A percentile compares a stretch with the other conserved stretches of the same genome.
Evolutionary conservation across 2,888 invertebrate genomes (phyloP).

Genomic region (Dendrolimus pini): DNA sequence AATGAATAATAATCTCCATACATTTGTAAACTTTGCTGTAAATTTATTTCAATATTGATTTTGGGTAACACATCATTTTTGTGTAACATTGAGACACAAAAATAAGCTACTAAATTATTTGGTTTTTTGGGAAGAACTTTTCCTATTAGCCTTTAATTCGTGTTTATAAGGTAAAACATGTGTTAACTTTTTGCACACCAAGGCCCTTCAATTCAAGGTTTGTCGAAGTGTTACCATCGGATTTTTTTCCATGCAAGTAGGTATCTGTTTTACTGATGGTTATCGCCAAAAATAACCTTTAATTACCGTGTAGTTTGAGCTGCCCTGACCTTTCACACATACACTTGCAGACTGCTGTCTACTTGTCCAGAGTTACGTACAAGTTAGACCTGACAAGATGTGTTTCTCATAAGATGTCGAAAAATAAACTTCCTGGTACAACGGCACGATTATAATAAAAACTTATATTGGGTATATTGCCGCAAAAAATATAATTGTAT

Average conservation of each 20-base stretch:
- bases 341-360: constrained; percentile 44
- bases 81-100: no score
- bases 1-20: no score
- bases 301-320: constrained; percentile 72
- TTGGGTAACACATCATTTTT: no score
- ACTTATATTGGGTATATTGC: no score
- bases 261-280: constrained; percentile 73
- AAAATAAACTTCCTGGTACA: no score
- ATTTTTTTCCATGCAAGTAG: constrained; percentile 65
- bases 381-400: constrained; percentile 32
- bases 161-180: constrained; percentile 29
- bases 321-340: constrained; percentile 70
- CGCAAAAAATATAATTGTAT: no score
- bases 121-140: constrained; percentile 10
- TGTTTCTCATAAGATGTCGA: neutral
- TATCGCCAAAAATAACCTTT: constrained; percentile 76
- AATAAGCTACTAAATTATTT: no score
- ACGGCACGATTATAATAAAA: no score
- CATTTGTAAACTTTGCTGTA: no score
- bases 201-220: constrained; percentile 58
- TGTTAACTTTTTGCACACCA: constrained; percentile 50
- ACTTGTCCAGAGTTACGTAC: constrained; percentile 37
- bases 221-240: constrained; percentile 47
- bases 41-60: no score
- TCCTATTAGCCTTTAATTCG: constrained; percentile 21